Conservation (phyloP, 2,888 invertebrate genomes). For the Thecocarcelia acutangulata region DNA sequence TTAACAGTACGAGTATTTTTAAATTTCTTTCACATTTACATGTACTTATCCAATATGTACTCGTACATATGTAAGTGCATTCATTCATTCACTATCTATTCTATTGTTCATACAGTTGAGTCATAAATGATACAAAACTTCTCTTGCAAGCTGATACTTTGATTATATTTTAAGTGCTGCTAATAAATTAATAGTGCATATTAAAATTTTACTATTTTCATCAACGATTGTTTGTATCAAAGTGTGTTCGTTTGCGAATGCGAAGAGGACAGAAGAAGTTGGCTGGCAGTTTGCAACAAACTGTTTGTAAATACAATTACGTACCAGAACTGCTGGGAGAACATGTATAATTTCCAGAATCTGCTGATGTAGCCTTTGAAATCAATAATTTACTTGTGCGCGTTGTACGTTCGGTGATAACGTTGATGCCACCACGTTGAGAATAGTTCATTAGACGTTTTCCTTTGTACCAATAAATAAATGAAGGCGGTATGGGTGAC, state of each 20-base stretch:
- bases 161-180: conserved; percentile 23
- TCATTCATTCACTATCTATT: not conserved
- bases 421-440: conserved; percentile 92
- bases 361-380: conserved; percentile 90
- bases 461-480: conserved; percentile 94
- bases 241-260: not conserved
- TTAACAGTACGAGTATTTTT: too few relatives aligned
- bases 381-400: conserved; percentile 93
- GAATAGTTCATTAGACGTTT: conserved; percentile 92
- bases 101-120: not conserved
- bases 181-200: conserved; percentile 45
- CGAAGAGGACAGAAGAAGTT: not conserved
- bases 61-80: not conserved
- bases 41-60: not conserved
- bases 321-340: conserved; percentile 89
- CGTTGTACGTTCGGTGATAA: conserved; percentile 93
- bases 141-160: conserved; percentile 18
- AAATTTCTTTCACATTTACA: not conserved
- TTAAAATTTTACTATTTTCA: conserved; percentile 14
- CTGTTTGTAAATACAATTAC: conserved; percentile 43
- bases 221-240: not conserved
- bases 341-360: conserved; percentile 94
- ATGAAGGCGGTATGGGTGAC: conserved; percentile 86
- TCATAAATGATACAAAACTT: conserved; percentile 23
- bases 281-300: not conserved